Evolutionary conservation across 2,113 vertebrate species (phyloP).

Genomic region (Rattus rattus): DNA sequence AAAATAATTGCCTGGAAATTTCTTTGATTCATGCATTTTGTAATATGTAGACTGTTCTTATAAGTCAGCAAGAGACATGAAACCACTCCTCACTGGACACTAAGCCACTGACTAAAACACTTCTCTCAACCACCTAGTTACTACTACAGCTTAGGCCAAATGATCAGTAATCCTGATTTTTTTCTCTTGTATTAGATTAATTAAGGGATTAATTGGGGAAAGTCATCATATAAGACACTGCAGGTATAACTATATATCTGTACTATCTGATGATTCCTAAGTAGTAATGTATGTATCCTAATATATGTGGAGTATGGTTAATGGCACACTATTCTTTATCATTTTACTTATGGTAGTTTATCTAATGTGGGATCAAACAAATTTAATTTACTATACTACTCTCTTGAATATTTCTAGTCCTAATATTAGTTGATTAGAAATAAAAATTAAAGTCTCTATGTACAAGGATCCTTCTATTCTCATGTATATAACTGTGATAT

Average conservation of each 20-base stretch:
- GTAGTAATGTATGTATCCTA: background rate
- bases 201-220: conserved; percentile 11
- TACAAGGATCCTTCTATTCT: conserved; percentile 6
- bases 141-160: background rate
- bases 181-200: background rate
- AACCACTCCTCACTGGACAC: background rate
- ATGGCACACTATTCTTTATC: conserved; percentile 15
- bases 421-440: conserved; percentile 54
- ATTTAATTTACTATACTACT: conserved; percentile 26
- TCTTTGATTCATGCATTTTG: background rate
- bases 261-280: conserved; percentile 31
- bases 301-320: conserved; percentile 6
- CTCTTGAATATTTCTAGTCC: conserved; percentile 36
- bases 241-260: conserved; percentile 1
- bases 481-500: conserved; percentile 13
- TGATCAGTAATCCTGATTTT: background rate
- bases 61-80: conserved; percentile 40
- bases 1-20: conserved; percentile 38
- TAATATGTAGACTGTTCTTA: background rate
- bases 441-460: conserved; percentile 53
- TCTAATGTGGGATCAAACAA: conserved; percentile 36
- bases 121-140: background rate
- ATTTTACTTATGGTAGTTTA: conserved; percentile 47
- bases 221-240: background rate
- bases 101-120: background rate